Conservation (phyloP, 2,888 invertebrate species). For the Cacoxenus indagator region DNA sequence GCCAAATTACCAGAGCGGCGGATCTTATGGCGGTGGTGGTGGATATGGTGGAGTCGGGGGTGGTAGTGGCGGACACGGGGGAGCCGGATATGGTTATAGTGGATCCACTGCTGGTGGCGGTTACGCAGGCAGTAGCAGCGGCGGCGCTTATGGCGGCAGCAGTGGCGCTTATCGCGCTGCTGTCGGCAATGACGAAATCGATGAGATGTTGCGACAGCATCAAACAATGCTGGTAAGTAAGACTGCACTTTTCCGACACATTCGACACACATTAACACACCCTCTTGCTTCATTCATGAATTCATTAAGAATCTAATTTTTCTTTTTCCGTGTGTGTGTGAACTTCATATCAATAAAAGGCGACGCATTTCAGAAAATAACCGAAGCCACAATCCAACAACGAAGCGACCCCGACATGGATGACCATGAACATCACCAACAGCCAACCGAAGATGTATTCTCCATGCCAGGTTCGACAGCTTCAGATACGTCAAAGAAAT, state of each 20-base stretch:
- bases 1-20: constrained; percentile 8
- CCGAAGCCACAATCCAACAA: constrained; percentile 26
- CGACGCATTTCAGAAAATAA: constrained; percentile 69
- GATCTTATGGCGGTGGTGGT: constrained; percentile 30
- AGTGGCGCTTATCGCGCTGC: constrained; percentile 55
- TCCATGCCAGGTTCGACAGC: constrained; percentile 23
- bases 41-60: constrained; percentile 40
- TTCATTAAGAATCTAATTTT: constrained; percentile 54
- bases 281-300: constrained; percentile 52
- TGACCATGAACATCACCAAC: constrained; percentile 14
- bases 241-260: constrained; percentile 5
- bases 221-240: constrained; percentile 54
- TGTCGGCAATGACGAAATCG: constrained; percentile 55
- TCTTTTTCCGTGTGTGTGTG: constrained; percentile 40
- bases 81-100: background rate
- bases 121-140: constrained; percentile 34
- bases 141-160: constrained; percentile 42
- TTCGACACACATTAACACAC: constrained; percentile 22
- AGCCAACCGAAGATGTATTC: background rate
- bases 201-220: constrained; percentile 56
- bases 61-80: constrained; percentile 31
- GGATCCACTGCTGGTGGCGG: constrained; percentile 43
- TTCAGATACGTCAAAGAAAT: constrained; percentile 25
- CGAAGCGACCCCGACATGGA: constrained; percentile 16
- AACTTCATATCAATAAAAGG: constrained; percentile 68